A percentile compares a stretch with the other conserved stretches of the same genome.
Conservation (phyloP, 2,797 vertebrate genomes). For the Clarias pachynema region DNA sequence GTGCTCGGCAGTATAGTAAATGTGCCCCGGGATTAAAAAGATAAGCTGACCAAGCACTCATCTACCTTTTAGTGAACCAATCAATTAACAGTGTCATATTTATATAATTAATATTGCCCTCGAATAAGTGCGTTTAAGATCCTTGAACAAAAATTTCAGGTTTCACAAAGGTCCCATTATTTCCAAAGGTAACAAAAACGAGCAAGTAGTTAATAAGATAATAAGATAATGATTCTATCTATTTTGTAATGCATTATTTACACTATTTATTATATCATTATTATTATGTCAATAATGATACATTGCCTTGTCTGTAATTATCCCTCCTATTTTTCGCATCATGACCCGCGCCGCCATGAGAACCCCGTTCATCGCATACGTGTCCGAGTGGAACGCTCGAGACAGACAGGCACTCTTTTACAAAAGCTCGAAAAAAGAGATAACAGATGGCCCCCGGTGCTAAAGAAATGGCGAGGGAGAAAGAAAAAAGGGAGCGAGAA, state of each 20-base stretch:
- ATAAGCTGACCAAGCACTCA: neutral
- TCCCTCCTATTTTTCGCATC: neutral
- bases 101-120: neutral
- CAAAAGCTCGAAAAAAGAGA: slow-evolving; percentile 48
- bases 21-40: neutral
- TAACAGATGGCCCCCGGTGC: slow-evolving; percentile 55
- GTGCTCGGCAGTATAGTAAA: neutral
- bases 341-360: slow-evolving; percentile 5
- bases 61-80: neutral
- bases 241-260: no score
- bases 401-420: slow-evolving; percentile 46
- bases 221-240: neutral
- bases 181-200: neutral
- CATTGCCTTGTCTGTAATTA: neutral
- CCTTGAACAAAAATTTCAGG: neutral
- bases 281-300: neutral
- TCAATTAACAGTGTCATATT: slow-evolving; percentile 1
- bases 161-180: neutral
- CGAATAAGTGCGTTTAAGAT: neutral
- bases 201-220: neutral
- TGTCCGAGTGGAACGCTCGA: slow-evolving; percentile 40
- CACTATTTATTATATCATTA: neutral
- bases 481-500: slow-evolving; percentile 25
- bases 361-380: slow-evolving; percentile 13
- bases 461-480: slow-evolving; percentile 33